Percentiles rank a stretch among this genome's conserved stretches.
These are phyloP conservation scores for Drosophila burlai DNA, from an alignment of 1,140 invertebrate species.

Conservation along the genomic window DNA sequence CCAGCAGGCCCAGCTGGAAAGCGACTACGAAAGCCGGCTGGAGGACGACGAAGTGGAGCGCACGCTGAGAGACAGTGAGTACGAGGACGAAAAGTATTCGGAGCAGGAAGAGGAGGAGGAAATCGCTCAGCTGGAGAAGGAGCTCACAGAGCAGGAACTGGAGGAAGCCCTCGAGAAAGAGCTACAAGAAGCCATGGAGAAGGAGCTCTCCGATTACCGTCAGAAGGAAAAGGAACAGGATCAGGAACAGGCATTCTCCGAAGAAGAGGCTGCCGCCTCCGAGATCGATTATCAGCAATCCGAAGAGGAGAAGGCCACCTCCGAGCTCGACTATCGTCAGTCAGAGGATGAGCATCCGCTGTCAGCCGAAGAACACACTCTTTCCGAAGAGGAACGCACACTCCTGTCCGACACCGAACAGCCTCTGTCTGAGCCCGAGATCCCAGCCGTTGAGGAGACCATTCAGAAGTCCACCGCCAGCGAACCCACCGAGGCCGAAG, in stretches of 20 bases:
- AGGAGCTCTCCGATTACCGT: constrained; percentile 62
- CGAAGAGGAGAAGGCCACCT: constrained; percentile 39
- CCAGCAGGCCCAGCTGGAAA: constrained; percentile 65
- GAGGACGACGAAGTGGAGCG: constrained; percentile 77
- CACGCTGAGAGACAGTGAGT: constrained; percentile 68
- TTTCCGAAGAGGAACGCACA: constrained; percentile 32
- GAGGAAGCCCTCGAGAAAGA: constrained; percentile 69
- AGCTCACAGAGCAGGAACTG: constrained; percentile 63
- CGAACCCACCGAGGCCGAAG: constrained; percentile 64
- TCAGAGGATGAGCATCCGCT: constrained; percentile 39
- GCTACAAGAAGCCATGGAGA: constrained; percentile 65
- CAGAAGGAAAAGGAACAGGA: constrained; percentile 44
- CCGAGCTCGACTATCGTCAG: constrained; percentile 38
- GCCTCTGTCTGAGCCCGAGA: constrained; percentile 12
- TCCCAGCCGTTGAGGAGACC: constrained; percentile 15
- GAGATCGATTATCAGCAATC: constrained; percentile 39
- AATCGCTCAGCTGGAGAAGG: constrained; percentile 25
- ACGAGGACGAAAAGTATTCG: constrained; percentile 62
- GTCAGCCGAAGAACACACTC: constrained; percentile 22
- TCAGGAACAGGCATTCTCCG: constrained; percentile 27
- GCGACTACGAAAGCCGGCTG: constrained; percentile 70
- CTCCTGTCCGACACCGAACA: constrained; percentile 40
- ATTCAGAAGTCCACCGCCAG: constrained; percentile 34
- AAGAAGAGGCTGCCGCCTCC: constrained; percentile 45
- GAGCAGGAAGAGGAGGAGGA: constrained; percentile 53